These are phyloP conservation scores for Sebastes nivosus DNA, from an alignment of 2,797 vertebrate species.

Conservation along the genomic window DNA sequence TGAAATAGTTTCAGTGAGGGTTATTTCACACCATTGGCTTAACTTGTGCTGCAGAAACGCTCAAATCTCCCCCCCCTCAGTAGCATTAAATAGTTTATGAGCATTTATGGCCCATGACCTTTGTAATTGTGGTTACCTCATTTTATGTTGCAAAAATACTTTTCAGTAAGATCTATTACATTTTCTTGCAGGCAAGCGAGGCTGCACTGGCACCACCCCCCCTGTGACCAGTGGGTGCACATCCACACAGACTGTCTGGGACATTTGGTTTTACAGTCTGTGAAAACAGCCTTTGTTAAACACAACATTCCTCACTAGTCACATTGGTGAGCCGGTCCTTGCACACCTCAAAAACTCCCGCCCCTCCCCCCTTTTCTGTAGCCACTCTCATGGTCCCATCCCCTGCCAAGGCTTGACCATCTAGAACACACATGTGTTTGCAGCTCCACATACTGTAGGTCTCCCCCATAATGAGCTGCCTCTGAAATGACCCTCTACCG, in stretches of 20 bases:
- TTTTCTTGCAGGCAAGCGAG: conserved; percentile 50
- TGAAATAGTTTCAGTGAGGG: conserved; percentile 9
- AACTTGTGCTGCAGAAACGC: conserved; percentile 10
- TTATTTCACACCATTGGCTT: conserved; percentile 23
- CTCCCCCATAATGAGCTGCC: conserved; percentile 67
- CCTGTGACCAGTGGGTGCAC: conserved; percentile 74
- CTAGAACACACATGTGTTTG: conserved; percentile 59
- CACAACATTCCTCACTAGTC: conserved; percentile 79
- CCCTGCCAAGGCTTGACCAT: conserved; percentile 63
- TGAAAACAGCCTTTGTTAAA: conserved; percentile 82
- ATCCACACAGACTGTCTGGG: conserved; percentile 72
- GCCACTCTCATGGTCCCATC: conserved; percentile 48
- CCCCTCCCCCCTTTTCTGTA: background rate
- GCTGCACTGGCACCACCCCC: conserved; percentile 65
- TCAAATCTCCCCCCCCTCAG: background rate
- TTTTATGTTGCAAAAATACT: conserved; percentile 56
- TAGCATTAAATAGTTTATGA: conserved; percentile 61
- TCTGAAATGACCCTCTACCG: conserved; percentile 52
- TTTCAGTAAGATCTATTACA: conserved; percentile 44
- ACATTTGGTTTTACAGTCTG: conserved; percentile 79
- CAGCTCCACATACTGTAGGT: conserved; percentile 43
- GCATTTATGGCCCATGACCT: conserved; percentile 67
- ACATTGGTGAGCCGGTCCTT: conserved; percentile 71
- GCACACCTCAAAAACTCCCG: conserved; percentile 53
- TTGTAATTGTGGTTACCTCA: conserved; percentile 67